Evolutionary conservation across 23 tunicate genomes (phyloP).

Genomic region (Halocynthia roretzi): DNA sequence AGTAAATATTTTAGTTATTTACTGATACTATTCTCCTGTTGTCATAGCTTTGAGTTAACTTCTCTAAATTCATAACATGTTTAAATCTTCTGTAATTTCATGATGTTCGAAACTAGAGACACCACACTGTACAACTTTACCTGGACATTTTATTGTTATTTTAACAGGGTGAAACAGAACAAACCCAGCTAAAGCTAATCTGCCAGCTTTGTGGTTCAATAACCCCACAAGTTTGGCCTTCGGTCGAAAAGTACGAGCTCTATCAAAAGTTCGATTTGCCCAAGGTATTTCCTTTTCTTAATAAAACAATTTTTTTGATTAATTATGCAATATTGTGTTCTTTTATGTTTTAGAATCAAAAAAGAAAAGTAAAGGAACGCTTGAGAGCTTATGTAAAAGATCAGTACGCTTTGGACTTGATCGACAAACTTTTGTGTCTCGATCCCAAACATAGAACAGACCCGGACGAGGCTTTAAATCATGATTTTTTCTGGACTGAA

Average conservation of each 20-base stretch:
- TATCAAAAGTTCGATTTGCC: slow-evolving; percentile 66
- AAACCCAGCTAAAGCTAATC: slow-evolving; percentile 74
- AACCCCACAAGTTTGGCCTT: slow-evolving; percentile 87
- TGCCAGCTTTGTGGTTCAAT: slow-evolving; percentile 90
- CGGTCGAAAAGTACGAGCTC: slow-evolving; percentile 81
- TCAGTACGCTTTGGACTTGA: slow-evolving; percentile 85
- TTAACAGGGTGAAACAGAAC: slow-evolving; percentile 87
- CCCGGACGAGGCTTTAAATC: slow-evolving; percentile 92
- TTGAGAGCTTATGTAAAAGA: slow-evolving; percentile 74
- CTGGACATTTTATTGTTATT: slow-evolving; percentile 1
- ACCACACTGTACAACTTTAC: background rate
- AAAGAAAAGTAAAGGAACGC: slow-evolving; percentile 85
- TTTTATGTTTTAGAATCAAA: slow-evolving; percentile 32
- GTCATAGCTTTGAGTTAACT: too few species aligned
- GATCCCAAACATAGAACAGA: slow-evolving; percentile 95
- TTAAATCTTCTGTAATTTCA: too few species aligned
- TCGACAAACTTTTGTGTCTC: slow-evolving; percentile 77
- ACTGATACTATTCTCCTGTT: background rate
- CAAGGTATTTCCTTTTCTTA: background rate
- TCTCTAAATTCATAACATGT: too few species aligned
- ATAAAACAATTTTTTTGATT: background rate
- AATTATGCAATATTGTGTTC: background rate
- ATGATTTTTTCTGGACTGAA: slow-evolving; percentile 99
- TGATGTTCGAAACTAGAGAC: background rate
- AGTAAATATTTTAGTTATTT: slow-evolving; percentile 17